Evolutionary conservation across 2,797 vertebrate species (phyloP).

Genomic region (Pampus argenteus): DNA sequence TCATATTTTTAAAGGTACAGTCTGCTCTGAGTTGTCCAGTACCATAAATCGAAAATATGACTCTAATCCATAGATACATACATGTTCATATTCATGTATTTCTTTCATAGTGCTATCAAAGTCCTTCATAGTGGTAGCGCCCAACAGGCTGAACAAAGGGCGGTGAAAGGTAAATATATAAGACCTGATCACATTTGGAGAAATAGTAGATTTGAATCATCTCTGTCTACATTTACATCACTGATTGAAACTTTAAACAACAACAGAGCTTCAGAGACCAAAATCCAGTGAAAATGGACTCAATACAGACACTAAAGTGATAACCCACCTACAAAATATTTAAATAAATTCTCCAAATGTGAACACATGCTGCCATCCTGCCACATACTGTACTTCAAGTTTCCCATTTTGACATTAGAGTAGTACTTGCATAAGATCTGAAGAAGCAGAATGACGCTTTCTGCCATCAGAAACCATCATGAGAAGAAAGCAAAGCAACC

Average conservation of each 20-base stretch:
- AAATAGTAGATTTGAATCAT: background rate
- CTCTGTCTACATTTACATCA: background rate
- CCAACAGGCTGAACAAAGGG: background rate
- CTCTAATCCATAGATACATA: background rate
- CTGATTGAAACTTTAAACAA: conserved; percentile 15
- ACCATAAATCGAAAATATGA: background rate
- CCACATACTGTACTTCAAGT: conserved; percentile 25
- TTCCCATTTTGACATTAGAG: conserved; percentile 31
- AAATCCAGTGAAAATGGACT: background rate
- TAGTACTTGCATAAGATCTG: conserved; percentile 16
- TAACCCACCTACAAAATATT: conserved; percentile 2
- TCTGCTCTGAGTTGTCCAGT: background rate
- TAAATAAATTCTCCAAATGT: background rate
- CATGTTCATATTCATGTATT: background rate
- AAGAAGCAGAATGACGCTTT: background rate
- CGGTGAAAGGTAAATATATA: background rate
- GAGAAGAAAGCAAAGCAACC: conserved; percentile 12
- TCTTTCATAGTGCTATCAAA: background rate
- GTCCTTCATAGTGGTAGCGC: background rate
- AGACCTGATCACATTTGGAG: background rate
- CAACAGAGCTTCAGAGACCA: background rate
- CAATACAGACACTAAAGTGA: background rate
- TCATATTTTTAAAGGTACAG: background rate
- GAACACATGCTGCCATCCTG: background rate
- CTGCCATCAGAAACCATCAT: background rate